phyloP scores from a whole-genome alignment of 2,113 vertebrate genomes.

The Sapajus apella region DNA sequence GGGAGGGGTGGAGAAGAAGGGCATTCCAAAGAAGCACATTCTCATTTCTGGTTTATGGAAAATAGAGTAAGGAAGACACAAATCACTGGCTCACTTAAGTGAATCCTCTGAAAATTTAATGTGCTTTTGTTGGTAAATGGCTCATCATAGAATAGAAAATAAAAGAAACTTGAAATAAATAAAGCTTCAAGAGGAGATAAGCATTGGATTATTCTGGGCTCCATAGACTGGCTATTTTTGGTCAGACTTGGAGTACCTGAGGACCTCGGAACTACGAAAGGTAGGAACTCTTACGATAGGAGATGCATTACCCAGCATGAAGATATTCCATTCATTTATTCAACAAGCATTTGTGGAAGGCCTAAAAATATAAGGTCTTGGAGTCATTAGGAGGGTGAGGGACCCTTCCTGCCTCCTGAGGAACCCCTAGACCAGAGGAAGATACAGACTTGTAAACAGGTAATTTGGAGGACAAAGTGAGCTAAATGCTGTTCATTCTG shows the following conservation, averaged over 20 bases:
- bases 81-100: neutral
- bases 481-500: neutral
- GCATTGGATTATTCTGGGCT: neutral
- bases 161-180: neutral
- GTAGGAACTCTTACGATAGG: neutral
- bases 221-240: neutral
- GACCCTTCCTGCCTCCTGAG: neutral
- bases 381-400: neutral
- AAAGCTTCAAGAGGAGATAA: neutral
- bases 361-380: neutral
- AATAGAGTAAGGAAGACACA: neutral
- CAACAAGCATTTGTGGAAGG: neutral
- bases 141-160: neutral
- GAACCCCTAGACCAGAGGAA: neutral
- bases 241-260: neutral
- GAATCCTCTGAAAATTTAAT: neutral
- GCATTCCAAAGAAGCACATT: neutral
- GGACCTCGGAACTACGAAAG: neutral
- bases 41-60: neutral
- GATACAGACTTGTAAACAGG: neutral
- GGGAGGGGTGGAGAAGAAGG: neutral
- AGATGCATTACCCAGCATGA: neutral
- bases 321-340: neutral
- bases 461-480: neutral
- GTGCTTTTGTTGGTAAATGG: neutral